Conservation (phyloP, 1,140 invertebrate species). For the Pararge aegeria region DNA sequence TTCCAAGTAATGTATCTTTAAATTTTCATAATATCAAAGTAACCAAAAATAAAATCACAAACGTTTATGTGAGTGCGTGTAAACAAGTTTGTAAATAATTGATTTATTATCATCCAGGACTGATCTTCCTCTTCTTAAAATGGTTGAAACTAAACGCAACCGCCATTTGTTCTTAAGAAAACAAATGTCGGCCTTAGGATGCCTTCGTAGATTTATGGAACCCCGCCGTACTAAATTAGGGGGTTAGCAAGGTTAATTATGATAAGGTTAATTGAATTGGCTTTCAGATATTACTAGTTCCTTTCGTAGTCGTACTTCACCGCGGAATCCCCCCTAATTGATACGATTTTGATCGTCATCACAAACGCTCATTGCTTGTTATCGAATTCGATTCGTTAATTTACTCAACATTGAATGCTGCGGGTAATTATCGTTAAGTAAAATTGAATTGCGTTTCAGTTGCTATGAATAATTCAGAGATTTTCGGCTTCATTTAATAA, state of each 20-base stretch:
- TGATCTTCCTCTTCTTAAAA: too few relatives aligned
- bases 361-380: constrained; percentile 35
- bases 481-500: neutral
- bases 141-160: too few relatives aligned
- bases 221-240: neutral
- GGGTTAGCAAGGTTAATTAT: neutral
- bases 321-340: constrained; percentile 58
- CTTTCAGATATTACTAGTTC: neutral
- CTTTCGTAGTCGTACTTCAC: neutral
- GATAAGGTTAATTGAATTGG: neutral
- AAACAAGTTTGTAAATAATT: too few relatives aligned
- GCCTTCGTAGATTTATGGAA: too few relatives aligned
- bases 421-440: neutral
- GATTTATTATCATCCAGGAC: too few relatives aligned
- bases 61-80: too few relatives aligned
- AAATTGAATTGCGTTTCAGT: neutral
- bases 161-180: too few relatives aligned
- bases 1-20: too few relatives aligned
- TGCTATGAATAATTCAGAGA: neutral
- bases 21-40: too few relatives aligned
- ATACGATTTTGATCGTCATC: constrained; percentile 61
- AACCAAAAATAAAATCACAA: too few relatives aligned
- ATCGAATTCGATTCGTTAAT: constrained; percentile 46
- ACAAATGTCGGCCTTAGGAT: too few relatives aligned
- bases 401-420: constrained; percentile 7